Base-by-base conservation (phyloP, 2,113 vertebrate species). In the Felis chaus region DNA sequence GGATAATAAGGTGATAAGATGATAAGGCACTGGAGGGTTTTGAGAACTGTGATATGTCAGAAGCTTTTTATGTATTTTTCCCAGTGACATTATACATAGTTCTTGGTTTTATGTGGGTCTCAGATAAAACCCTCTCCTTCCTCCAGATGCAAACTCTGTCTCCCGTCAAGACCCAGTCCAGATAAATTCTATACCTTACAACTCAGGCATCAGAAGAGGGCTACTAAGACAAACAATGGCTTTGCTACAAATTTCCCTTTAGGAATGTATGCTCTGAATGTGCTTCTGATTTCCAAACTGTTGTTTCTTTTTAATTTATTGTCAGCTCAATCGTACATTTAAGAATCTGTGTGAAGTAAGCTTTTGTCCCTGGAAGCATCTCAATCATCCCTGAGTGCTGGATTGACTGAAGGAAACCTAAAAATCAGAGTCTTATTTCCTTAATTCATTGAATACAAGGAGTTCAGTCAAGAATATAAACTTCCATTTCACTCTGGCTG, bases 141-240 rank as follows among this genome's bases (percentile, higher is more conserved):
- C 14, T 31, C n/a, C 18, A 15, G 23, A n/a, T 25, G 7, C 31
- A 23, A 25, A 50, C 21, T 61, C 73, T 31, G 31, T 21, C 79
- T 55, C 16, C 29, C 2, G 0, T 25, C 13, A 19, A 68, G 4
- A 0, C 12, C 33, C 21, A 76, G 33, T 21, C 2, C 11, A 55
- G 21, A 29, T 31, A 36, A 79, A 25, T 36, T 66, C 48, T 19
- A 48, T 48, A 61, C 9, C 13, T 50, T 10, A 18, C 8, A 9
- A 69, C 16, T 5, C 11, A 55, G 29, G 25, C 18, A 27, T 45
- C n/a, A n/a, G 16, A 41, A 74, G 15, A 63, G 1, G 33, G 13
- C 36, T 86, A 13, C n/a, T 31, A 55, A 65, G 5, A 25, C 10
- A 71, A 15, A 55, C 23, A 23, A 11, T 19, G 29, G 9, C 16